Percentiles rank a stretch among this genome's conserved stretches.
Conservation (phyloP, 2,888 invertebrate genomes). For the Cylindroiulus punctatus region DNA sequence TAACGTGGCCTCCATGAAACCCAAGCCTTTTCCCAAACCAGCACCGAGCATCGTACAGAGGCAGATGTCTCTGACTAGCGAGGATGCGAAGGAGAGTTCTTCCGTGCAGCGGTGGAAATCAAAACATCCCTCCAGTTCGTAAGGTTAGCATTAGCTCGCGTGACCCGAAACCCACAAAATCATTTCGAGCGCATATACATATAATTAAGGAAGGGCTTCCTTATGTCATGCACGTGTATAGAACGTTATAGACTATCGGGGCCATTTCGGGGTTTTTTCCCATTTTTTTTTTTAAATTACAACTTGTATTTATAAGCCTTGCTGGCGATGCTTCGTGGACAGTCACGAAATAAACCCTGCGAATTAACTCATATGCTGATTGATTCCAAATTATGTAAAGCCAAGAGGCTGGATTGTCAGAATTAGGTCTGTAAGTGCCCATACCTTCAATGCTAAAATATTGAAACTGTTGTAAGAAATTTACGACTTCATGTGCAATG, state of each 20-base stretch:
- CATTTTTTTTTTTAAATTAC: not conserved
- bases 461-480: not conserved
- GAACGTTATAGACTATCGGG: not conserved
- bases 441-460: not conserved
- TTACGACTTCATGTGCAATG: no score
- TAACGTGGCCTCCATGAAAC: conserved; percentile 20
- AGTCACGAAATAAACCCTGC: not conserved
- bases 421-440: not conserved
- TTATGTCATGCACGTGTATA: not conserved
- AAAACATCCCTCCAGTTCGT: conserved; percentile 34
- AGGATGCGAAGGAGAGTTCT: not conserved
- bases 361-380: not conserved
- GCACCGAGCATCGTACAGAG: conserved; percentile 44
- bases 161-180: not conserved
- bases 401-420: not conserved
- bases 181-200: not conserved
- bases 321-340: not conserved
- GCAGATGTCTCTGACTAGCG: conserved; percentile 17
- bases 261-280: not conserved
- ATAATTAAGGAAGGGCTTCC: conserved; percentile 43
- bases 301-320: conserved; percentile 18
- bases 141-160: not conserved
- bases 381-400: not conserved
- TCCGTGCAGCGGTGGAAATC: conserved; percentile 30
- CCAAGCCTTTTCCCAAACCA: conserved; percentile 36